Base-by-base conservation (phyloP, 2,797 vertebrate genomes). In the Phoeniculus purpureus region DNA sequence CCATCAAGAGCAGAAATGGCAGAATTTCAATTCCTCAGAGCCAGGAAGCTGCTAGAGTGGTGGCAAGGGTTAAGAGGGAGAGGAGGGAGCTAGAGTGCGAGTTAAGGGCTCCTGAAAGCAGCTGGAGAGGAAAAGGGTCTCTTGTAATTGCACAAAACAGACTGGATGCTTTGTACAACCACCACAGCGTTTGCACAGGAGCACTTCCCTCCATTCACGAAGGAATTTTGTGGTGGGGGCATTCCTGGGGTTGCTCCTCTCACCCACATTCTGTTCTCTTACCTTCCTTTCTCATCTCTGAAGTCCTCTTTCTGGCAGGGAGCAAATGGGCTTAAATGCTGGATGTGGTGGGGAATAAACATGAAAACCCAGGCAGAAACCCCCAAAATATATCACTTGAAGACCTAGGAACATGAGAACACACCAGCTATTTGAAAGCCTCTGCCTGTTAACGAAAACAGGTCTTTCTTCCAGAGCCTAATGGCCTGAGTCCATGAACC, bases 111-210 rank as follows among this genome's bases (percentile, higher is more conserved):
- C 50, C 34, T 5, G 2, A n/a, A 86, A 50, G 1, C 27, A 43
- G 13, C 34, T 54, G 68, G 27, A 72, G 48, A 45, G 43, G 54
- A 32, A 87, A 70, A 4, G n/a, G 18, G 3, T 20, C 34, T 2
- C 1, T 1, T 29, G 7, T 3, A 6, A n/a, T 4, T 20, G 10
- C 10, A 26, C 19, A 14, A 29, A 59, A 6, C 29, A 85, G 56
- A 78, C 3, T 31, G 13, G 32, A 3, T 0, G 45, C 31, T 76
- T 78, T 22, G 1, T 3, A 34, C n/a, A 34, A 1, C 15, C 5
- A 1, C 15, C 5, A 2, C 2, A 59, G 4, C 29, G 13, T 52
- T 37, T 34, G 15, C 12, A 67, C 8, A 65, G 12, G 17, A 62
- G 8, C 1, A 9, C 34, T 67, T 40, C 59, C 12, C 5, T 22